Evolutionary conservation across 2,113 vertebrate genomes (phyloP).

Genomic region (Mellivora capensis): DNA sequence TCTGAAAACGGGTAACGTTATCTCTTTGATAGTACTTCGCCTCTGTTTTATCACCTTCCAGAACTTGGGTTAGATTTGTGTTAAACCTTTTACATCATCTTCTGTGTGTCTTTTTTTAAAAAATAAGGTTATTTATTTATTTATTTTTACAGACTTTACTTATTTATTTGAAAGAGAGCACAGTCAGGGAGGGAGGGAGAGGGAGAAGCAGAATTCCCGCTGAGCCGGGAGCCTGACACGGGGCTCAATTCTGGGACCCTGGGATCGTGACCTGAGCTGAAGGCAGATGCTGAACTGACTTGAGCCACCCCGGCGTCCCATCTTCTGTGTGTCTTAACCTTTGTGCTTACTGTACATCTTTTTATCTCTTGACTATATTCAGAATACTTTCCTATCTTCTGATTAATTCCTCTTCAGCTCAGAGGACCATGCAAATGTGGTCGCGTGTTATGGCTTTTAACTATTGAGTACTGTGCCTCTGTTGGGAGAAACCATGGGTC

Average conservation of each 20-base stretch:
- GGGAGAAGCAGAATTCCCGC: neutral
- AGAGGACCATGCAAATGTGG: neutral
- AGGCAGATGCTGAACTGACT: no score
- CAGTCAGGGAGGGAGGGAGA: neutral
- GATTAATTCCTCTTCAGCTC: neutral
- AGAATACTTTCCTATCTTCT: neutral
- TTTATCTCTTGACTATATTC: neutral
- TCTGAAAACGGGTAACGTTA: neutral
- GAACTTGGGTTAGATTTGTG: neutral
- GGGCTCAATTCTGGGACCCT: neutral
- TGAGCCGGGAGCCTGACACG: no score
- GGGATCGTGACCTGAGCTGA: neutral
- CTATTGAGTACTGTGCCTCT: conserved; percentile 12
- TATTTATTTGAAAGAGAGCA: neutral
- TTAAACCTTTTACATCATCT: neutral
- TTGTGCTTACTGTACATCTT: neutral
- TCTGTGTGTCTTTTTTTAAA: neutral
- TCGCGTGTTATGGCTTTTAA: conserved; percentile 43
- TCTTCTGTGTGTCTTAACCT: neutral
- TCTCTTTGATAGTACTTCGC: neutral
- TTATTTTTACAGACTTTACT: neutral
- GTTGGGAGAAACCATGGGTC: neutral
- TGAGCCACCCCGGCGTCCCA: neutral
- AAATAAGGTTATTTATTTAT: no score
- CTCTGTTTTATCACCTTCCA: neutral